Evolutionary conservation across 2,797 vertebrate genomes (phyloP), one percentile per base, ranked within the genome.

Genomic region (Chelmon rostratus): DNA sequence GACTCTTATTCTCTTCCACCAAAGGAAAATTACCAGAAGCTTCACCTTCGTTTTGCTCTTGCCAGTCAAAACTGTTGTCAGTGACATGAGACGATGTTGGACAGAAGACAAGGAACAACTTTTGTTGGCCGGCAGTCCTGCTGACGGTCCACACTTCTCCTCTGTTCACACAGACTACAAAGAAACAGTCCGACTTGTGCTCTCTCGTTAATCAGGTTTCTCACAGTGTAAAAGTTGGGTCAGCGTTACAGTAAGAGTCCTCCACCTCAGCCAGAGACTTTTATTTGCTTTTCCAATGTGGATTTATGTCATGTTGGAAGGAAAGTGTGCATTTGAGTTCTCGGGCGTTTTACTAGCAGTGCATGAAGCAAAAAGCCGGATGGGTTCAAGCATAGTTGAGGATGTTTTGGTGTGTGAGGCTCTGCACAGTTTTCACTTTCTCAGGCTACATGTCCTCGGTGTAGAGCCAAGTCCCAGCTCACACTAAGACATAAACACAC

Each of bases 381-480:
- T 6, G 76, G 70, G 87, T 83, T 91, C 73, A 86, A 16, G 50
- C 11, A 5, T 5, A 76, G 82, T 86, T 80, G 65, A 78, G 70
- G 58, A 86, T 89, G 87, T 90, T 89, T 87, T 58, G 46, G 67
- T 70, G 75, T 54, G 73, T 69, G 79, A 81, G 79, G 58, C 74
- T 62, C 72, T 71, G 86, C 79, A 53, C 25, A 81, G 76, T 74
- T 79, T 86, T 85, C 50, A 79, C 74, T 87, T 82, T 88, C 78
- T 78, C 75, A 82, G 63, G 81, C 81, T 79, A 79, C 65, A 73
- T 82, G 89, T 82, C 79, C 63, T 63, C 73, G 65, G 10, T 11
- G 54, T 3, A 2, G 56, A 81, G 85, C 88, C 88, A 89, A 84
- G 81, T 65, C 74, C 50, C 64, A 69, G 59, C 74, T 31, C 74